phyloP scores from a whole-genome alignment of 2,888 invertebrate species.

The Galerucella nymphaeae region DNA sequence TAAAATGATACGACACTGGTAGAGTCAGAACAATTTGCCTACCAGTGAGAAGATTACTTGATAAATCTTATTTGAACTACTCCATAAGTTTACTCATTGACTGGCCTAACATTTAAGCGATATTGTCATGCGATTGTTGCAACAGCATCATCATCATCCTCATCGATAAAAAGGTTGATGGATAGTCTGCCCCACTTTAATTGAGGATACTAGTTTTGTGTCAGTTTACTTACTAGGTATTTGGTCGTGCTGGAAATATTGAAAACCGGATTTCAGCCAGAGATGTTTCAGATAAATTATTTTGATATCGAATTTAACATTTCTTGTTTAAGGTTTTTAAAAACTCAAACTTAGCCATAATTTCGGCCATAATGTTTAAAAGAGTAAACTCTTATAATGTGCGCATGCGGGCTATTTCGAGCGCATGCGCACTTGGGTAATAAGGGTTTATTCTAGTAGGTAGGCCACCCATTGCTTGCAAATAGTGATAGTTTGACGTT shows the following conservation, averaged over 20 bases:
- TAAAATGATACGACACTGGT: no score
- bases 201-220: slow-evolving; percentile 43
- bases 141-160: slow-evolving; percentile 17
- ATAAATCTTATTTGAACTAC: no score
- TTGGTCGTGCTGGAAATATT: slow-evolving; percentile 21
- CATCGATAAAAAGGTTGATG: slow-evolving; percentile 22
- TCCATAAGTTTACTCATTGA: not conserved
- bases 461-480: no score
- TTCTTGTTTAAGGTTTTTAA: no score
- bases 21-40: not conserved
- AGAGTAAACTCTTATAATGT: no score
- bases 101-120: not conserved
- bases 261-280: slow-evolving; percentile 32
- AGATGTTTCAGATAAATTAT: slow-evolving; percentile 5
- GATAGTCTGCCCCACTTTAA: slow-evolving; percentile 44
- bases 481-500: no score
- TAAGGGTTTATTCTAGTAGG: no score
- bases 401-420: no score
- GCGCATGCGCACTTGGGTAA: no score
- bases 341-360: no score
- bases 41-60: not conserved
- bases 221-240: slow-evolving; percentile 4
- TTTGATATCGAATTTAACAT: not conserved
- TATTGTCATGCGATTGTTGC: slow-evolving; percentile 16
- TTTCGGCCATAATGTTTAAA: no score